Conservation (phyloP, 1,140 invertebrate genomes). For the Drosophila ananassae region DNA sequence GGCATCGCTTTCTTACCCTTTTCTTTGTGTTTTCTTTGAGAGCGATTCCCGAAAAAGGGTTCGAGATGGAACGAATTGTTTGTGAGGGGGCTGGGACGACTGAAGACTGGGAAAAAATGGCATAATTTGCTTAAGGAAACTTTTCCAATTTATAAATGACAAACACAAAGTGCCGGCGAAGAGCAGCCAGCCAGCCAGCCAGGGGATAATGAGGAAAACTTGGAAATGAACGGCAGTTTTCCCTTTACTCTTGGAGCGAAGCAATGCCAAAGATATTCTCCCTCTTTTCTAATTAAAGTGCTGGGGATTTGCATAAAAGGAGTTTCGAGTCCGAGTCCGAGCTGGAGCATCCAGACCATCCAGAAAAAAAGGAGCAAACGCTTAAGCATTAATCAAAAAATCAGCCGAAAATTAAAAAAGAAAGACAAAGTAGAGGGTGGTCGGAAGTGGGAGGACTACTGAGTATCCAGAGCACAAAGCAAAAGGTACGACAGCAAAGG, state of each 20-base stretch:
- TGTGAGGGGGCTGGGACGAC: neutral
- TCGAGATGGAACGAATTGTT: conserved; percentile 39
- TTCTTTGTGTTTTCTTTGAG: neutral
- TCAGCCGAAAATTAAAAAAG: conserved; percentile 78
- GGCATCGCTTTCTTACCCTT: conserved; percentile 28
- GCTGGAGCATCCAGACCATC: neutral
- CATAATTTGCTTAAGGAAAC: conserved; percentile 82
- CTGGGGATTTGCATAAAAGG: conserved; percentile 72
- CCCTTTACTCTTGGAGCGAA: neutral
- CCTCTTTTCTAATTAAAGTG: conserved; percentile 74
- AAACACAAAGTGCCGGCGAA: conserved; percentile 65
- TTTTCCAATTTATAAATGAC: conserved; percentile 84
- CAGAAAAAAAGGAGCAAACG: conserved; percentile 56
- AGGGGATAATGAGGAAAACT: conserved; percentile 66
- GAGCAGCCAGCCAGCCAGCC: conserved; percentile 5
- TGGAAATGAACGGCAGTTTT: conserved; percentile 64
- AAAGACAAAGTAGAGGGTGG: conserved; percentile 19
- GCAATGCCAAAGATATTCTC: conserved; percentile 25
- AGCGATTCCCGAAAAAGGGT: conserved; percentile 12
- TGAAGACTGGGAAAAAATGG: conserved; percentile 54
- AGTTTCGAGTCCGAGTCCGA: neutral
- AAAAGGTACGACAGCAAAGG: conserved; percentile 30
- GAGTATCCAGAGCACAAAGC: conserved; percentile 29
- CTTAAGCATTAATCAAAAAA: conserved; percentile 81
- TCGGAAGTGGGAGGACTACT: neutral